A percentile compares a stretch with the other conserved stretches of the same genome.
phyloP scores from a whole-genome alignment of 2,888 invertebrate species.

The Physocephala rufipes region DNA sequence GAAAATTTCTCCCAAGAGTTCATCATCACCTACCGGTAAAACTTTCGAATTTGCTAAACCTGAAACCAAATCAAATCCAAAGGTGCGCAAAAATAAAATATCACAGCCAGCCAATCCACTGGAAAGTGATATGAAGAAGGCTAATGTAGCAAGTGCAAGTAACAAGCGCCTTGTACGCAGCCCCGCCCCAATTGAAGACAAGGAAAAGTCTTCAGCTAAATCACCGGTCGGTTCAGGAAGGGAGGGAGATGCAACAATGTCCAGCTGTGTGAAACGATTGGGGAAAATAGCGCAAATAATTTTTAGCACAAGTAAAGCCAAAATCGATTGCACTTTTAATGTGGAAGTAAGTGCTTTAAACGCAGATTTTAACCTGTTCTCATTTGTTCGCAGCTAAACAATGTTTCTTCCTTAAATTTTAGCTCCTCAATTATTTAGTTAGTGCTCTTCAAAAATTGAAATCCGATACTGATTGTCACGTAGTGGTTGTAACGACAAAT shows the following conservation, averaged over 20 bases:
- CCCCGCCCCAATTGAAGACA: slow-evolving; percentile 41
- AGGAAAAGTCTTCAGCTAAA: slow-evolving; percentile 36
- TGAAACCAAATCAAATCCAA: slow-evolving; percentile 53
- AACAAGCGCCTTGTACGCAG: slow-evolving; percentile 39
- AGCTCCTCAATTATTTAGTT: slow-evolving; percentile 80
- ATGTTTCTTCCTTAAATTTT: slow-evolving; percentile 16
- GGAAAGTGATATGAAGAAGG: slow-evolving; percentile 55
- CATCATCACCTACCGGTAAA: slow-evolving; percentile 39
- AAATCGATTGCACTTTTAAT: slow-evolving; percentile 72
- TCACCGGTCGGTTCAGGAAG: slow-evolving; percentile 26
- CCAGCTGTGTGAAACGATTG: slow-evolving; percentile 47
- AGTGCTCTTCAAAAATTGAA: slow-evolving; percentile 73
- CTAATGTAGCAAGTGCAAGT: slow-evolving; percentile 28
- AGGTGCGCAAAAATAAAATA: slow-evolving; percentile 46
- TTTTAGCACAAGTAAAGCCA: slow-evolving; percentile 70
- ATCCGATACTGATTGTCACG: slow-evolving; percentile 72
- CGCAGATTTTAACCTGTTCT: neutral
- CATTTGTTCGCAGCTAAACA: neutral
- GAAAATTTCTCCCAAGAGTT: slow-evolving; percentile 34
- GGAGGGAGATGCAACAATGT: slow-evolving; percentile 28
- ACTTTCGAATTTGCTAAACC: slow-evolving; percentile 64
- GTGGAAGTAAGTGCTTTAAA: slow-evolving; percentile 67
- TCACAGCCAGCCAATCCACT: slow-evolving; percentile 48
- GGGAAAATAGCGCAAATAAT: slow-evolving; percentile 71
- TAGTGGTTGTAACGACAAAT: slow-evolving; percentile 77